phyloP scores from a whole-genome alignment of 2,888 invertebrate species.

The Amorpha juglandis region DNA sequence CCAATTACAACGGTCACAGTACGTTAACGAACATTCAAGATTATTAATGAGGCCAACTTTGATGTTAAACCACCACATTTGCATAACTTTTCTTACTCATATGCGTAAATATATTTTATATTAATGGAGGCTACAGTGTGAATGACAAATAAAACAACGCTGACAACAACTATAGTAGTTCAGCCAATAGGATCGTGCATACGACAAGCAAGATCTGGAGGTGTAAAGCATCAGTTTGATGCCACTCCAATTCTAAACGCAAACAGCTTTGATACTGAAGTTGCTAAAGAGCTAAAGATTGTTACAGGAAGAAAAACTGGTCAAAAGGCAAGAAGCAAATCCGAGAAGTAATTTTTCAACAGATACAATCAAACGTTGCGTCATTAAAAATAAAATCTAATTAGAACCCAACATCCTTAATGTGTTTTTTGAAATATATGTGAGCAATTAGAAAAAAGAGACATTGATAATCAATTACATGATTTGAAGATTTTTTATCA shows the following conservation, averaged over 20 bases:
- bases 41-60: conserved; percentile 18
- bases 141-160: neutral
- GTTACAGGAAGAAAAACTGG: too few species aligned
- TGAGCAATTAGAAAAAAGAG: neutral
- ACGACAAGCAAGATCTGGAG: too few species aligned
- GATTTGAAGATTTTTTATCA: neutral
- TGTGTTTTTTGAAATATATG: neutral
- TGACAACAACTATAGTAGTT: neutral
- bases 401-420: neutral
- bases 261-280: too few species aligned
- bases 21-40: conserved; percentile 9
- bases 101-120: neutral
- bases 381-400: too few species aligned
- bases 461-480: neutral
- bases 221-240: too few species aligned
- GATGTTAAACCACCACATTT: conserved; percentile 18
- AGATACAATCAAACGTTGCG: too few species aligned
- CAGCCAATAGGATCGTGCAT: too few species aligned
- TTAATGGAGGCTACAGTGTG: neutral
- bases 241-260: too few species aligned
- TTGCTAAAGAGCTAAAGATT: too few species aligned
- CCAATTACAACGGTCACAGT: conserved; percentile 11
- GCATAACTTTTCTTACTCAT: conserved; percentile 2
- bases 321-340: too few species aligned
- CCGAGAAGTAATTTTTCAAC: too few species aligned